These are phyloP conservation scores for Tinamus major DNA, from an alignment of 2,797 vertebrate species.

Conservation along the genomic window DNA sequence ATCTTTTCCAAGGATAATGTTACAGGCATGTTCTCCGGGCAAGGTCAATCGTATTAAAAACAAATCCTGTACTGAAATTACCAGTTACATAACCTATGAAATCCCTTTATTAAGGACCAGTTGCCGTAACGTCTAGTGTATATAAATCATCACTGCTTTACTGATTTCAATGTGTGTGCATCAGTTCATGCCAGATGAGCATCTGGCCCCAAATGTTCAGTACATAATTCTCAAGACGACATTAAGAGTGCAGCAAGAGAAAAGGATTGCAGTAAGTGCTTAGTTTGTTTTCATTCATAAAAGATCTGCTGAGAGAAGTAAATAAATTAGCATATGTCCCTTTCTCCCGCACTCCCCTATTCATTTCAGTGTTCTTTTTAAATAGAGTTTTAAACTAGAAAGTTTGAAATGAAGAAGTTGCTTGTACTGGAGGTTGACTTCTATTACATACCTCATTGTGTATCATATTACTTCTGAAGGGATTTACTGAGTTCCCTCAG, in stretches of 20 bases:
- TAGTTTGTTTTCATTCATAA: conserved; percentile 3
- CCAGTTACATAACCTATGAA: conserved; percentile 49
- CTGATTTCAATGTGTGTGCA: background rate
- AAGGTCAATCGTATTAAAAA: conserved; percentile 49
- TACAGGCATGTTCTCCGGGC: background rate
- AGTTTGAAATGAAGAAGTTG: background rate
- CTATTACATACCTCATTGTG: background rate
- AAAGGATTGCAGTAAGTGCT: conserved; percentile 23
- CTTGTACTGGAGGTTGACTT: background rate
- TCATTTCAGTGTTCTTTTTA: background rate
- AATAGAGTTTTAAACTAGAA: background rate
- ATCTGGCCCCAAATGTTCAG: conserved; percentile 41
- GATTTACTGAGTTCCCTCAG: background rate
- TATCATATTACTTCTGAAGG: background rate
- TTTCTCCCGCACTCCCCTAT: background rate
- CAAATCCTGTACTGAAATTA: conserved; percentile 46
- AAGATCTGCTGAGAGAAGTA: background rate
- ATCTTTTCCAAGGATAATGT: conserved; percentile 12
- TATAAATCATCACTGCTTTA: background rate
- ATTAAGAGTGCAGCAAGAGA: background rate
- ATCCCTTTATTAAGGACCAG: conserved; percentile 34
- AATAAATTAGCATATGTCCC: background rate
- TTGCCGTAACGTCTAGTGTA: background rate
- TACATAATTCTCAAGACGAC: conserved; percentile 28
- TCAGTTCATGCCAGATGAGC: conserved; percentile 30